Percentiles rank a stretch among this genome's conserved stretches.
phyloP scores from a whole-genome alignment of 1,140 invertebrate species.

The Aphelinus atriplicis region DNA sequence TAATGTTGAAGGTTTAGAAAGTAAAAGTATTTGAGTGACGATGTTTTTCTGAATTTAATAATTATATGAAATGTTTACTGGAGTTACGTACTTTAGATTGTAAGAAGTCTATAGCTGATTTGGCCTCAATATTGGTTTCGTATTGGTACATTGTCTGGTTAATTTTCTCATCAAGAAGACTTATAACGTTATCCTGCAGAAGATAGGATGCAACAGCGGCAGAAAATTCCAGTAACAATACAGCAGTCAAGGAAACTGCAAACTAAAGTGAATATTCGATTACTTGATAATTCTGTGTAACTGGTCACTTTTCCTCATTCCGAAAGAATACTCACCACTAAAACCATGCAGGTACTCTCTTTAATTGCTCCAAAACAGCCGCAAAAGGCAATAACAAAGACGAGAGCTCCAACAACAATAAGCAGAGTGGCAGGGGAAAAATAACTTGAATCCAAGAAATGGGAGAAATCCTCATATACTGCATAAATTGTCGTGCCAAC shows the following conservation, averaged over 20 bases:
- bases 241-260: conserved; percentile 78
- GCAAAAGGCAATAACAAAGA: conserved; percentile 81
- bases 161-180: conserved; percentile 70
- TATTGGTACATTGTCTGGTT: conserved; percentile 69
- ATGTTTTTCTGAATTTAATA: background rate
- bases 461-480: conserved; percentile 78
- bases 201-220: conserved; percentile 83
- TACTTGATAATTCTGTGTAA: background rate
- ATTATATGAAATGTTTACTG: background rate
- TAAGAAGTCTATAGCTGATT: conserved; percentile 71
- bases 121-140: conserved; percentile 62
- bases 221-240: conserved; percentile 84
- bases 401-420: conserved; percentile 79
- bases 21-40: background rate
- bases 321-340: conserved; percentile 71
- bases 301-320: background rate
- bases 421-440: conserved; percentile 79
- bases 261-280: conserved; percentile 71
- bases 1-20: background rate
- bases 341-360: conserved; percentile 84
- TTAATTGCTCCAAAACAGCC: conserved; percentile 85
- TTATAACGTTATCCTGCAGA: conserved; percentile 71
- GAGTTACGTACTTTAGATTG: conserved; percentile 70
- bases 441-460: conserved; percentile 75
- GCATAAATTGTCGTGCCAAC: conserved; percentile 81